phyloP scores from a whole-genome alignment of 2,888 invertebrate genomes.

The Phania funesta region DNA sequence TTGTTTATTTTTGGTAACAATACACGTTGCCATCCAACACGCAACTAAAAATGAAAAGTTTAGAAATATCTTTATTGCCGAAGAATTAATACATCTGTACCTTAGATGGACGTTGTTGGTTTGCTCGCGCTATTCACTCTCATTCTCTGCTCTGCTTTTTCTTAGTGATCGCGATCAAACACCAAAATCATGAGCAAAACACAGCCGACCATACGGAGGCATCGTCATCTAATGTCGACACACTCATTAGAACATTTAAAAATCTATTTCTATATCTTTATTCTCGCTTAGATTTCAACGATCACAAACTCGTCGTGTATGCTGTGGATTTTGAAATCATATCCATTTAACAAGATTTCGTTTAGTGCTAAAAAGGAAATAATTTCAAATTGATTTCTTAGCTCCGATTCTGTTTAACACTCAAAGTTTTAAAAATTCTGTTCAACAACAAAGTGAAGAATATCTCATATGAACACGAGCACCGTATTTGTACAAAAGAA shows the following conservation, averaged over 20 bases:
- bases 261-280: slow-evolving; percentile 33
- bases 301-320: slow-evolving; percentile 19
- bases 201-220: slow-evolving; percentile 52
- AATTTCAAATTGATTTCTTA: not conserved
- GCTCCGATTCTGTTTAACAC: not conserved
- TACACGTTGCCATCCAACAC: slow-evolving; percentile 80
- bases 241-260: slow-evolving; percentile 54
- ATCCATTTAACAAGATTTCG: not conserved
- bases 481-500: no score
- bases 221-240: slow-evolving; percentile 57
- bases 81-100: slow-evolving; percentile 77
- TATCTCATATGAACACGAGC: no score
- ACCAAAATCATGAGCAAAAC: slow-evolving; percentile 45
- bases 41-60: slow-evolving; percentile 79
- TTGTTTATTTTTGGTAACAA: slow-evolving; percentile 62
- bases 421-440: not conserved
- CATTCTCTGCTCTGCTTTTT: slow-evolving; percentile 57
- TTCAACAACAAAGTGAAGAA: no score
- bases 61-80: slow-evolving; percentile 67
- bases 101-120: slow-evolving; percentile 78
- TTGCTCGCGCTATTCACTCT: slow-evolving; percentile 36
- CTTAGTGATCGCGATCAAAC: slow-evolving; percentile 14
- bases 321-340: slow-evolving; percentile 30
- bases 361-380: not conserved
- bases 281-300: slow-evolving; percentile 25